Evolutionary conservation across 2,797 vertebrate species (phyloP), one percentile per base, ranked within the genome.

Genomic region (Xyrichtys novacula): DNA sequence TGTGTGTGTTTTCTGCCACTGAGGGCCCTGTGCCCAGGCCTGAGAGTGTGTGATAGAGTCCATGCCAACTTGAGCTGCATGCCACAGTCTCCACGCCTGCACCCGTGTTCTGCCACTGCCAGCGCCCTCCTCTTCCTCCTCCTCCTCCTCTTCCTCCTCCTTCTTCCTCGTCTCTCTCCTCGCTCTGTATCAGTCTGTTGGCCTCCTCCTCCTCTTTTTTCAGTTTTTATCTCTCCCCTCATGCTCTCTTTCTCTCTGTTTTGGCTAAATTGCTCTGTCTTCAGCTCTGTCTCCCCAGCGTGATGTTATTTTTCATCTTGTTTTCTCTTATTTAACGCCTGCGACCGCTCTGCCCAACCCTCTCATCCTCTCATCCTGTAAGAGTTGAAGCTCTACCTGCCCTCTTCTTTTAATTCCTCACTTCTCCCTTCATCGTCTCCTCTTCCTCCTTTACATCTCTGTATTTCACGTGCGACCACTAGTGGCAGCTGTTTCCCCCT

Each of bases 11-110:
- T 10, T 53, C 15, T 78, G 76, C 83, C 81, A 81, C 81, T 4
- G 46, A 90, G 86, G 90, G 89, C 91, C 85, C 40, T 0, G 63
- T 84, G 91, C 88, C 90, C 85, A 80, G 86, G 91, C 86, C 92
- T 92, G 90, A 88, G 86, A 91, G 75, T 82, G 88, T 83, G 68
- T 79, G 91, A 92, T 91, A 91, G 89, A 92, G 88, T 85, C 85
- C 78, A 76, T 92, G 88, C 90, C 89, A 92, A 79, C 84, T 75
- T 61, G 79, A 88, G 83, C 83, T 62, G 86, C 84, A 83, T 85
- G 86, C 87, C 86, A 88, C 88, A 79, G 86, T 83, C 83, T 81
- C 76, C 68, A 75, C 65, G 80, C 79, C 74, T 85, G 83, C 84
- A 79, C 87, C 84, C 83, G 10, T 81, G 80, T 87, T 86, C 82